phyloP scores from a whole-genome alignment of 2,113 vertebrate species.

The Thoracochromis brauschi region DNA sequence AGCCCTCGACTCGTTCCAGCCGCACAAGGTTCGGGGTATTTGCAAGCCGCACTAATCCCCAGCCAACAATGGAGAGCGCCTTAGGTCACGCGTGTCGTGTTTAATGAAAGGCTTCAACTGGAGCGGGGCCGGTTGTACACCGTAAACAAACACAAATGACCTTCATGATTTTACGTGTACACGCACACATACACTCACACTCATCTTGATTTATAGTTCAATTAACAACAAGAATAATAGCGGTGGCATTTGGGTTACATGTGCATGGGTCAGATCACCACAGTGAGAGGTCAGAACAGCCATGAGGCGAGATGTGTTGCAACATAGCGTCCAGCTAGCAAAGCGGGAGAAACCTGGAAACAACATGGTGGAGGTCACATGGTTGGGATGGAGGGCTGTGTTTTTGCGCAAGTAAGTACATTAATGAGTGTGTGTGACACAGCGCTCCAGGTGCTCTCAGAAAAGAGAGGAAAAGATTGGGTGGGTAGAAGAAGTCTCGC shows the following conservation, averaged over 20 bases:
- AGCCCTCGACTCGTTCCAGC: background rate
- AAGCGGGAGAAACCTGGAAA: background rate
- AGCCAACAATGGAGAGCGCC: constrained; percentile 21
- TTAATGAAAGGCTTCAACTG: constrained; percentile 25
- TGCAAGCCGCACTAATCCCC: background rate
- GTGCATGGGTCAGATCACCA: background rate
- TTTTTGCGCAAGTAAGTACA: background rate
- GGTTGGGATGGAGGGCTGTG: background rate
- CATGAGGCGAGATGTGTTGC: background rate
- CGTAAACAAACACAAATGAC: constrained; percentile 44
- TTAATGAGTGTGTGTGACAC: background rate
- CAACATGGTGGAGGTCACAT: constrained; percentile 10
- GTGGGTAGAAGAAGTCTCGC: background rate
- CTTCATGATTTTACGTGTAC: constrained; percentile 9
- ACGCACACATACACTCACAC: background rate
- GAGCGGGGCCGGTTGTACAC: constrained; percentile 2
- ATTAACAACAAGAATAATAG: constrained; percentile 44
- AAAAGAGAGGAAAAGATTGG: background rate
- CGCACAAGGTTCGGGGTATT: background rate
- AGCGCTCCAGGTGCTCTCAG: background rate
- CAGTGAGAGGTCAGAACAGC: background rate
- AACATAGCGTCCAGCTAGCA: background rate
- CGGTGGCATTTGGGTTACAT: constrained; percentile 30
- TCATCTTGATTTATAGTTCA: constrained; percentile 38
- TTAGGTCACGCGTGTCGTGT: constrained; percentile 31